Percentiles rank a stretch among this genome's conserved stretches.
Conservation (phyloP, 2,797 vertebrate genomes). For the Fistularia commersonii region DNA sequence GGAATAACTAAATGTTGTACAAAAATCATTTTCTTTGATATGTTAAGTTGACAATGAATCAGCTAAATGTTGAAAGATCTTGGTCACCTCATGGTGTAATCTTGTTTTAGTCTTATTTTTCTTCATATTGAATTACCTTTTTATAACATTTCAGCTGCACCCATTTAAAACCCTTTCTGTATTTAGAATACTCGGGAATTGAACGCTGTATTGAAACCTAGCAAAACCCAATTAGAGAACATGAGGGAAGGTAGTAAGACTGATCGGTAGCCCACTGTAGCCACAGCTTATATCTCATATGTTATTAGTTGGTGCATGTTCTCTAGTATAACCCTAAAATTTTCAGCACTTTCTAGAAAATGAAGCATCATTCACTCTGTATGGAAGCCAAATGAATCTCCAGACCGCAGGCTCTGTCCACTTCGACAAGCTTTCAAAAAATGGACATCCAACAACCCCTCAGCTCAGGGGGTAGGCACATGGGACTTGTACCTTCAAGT, state of each 20-base stretch:
- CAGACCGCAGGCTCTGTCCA: conserved; percentile 49
- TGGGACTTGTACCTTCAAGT: conserved; percentile 83
- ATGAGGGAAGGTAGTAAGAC: not conserved
- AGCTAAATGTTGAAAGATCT: no score
- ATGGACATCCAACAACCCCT: conserved; percentile 74
- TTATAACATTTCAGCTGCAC: no score
- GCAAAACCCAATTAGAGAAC: conserved; percentile 1
- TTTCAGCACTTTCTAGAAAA: not conserved
- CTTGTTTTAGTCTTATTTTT: no score
- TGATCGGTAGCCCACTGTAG: not conserved
- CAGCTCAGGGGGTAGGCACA: conserved; percentile 81
- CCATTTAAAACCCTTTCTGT: not conserved
- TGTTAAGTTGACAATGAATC: no score
- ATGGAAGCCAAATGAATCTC: no score
- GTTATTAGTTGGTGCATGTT: not conserved
- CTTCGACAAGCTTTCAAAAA: conserved; percentile 82
- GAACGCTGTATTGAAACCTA: conserved; percentile 2
- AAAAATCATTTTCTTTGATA: no score
- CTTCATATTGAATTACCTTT: no score
- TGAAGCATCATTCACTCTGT: not conserved
- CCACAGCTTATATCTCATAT: not conserved
- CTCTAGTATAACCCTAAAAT: not conserved
- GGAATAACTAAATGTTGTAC: no score
- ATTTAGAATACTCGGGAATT: not conserved
- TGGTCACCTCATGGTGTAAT: no score